Percentiles rank a stretch among this genome's conserved stretches.
Evolutionary conservation across 2,797 vertebrate genomes (phyloP).

Genomic region (Notolabrus celidotus): DNA sequence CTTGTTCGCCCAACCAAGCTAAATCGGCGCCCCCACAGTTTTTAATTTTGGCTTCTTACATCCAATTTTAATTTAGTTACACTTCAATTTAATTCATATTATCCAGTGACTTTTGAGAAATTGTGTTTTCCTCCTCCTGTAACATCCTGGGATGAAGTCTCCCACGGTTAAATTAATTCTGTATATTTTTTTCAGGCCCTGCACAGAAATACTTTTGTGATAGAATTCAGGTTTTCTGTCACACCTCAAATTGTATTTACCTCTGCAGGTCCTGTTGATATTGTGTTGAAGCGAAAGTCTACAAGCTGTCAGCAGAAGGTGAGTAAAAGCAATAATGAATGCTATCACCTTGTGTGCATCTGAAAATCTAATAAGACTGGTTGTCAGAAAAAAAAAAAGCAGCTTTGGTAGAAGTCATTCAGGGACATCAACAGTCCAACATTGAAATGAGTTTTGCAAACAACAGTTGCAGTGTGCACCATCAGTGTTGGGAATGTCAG

Average conservation of each 20-base stretch:
- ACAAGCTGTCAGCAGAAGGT: constrained; percentile 24
- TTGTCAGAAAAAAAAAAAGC: constrained; percentile 11
- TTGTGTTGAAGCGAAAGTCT: constrained; percentile 2
- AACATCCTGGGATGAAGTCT: not conserved
- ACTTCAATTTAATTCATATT: not conserved
- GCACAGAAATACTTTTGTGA: not conserved
- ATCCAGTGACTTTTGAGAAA: not conserved
- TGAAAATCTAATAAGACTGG: constrained; percentile 20
- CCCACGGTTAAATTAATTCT: not conserved
- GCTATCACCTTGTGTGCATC: constrained; percentile 6
- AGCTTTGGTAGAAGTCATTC: not conserved
- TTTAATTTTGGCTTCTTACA: too few relatives aligned
- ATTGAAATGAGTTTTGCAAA: constrained; percentile 1
- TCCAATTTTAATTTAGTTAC: too few relatives aligned
- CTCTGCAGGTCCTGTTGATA: constrained; percentile 15
- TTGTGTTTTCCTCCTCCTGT: not conserved
- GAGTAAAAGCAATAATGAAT: constrained; percentile 35
- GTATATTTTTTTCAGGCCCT: not conserved
- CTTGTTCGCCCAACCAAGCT: too few relatives aligned
- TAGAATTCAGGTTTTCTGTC: not conserved
- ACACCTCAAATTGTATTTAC: constrained; percentile 15
- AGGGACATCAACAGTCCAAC: not conserved
- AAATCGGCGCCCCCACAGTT: too few relatives aligned
- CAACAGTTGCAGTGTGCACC: not conserved
- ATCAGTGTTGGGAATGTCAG: not conserved